Percentiles rank a stretch among this genome's conserved stretches.
phyloP scores from a whole-genome alignment of 2,797 vertebrate genomes.

The Melanotaenia trifasciata region DNA sequence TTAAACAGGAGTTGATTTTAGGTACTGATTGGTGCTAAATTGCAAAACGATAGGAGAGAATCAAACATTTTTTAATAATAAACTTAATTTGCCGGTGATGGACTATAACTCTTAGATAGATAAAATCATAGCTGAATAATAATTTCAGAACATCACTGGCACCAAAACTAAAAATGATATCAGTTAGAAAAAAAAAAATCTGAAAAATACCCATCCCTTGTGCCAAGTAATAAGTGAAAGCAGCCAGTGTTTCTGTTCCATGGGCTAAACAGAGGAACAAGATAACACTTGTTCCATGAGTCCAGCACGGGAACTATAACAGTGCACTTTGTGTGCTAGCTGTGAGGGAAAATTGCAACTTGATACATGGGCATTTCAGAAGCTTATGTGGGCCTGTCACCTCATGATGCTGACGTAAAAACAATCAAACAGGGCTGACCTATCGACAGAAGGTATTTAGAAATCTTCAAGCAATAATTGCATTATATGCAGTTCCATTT shows the following conservation, averaged over 20 bases:
- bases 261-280: slow-evolving; percentile 36
- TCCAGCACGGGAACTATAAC: slow-evolving; percentile 7
- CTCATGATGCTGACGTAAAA: slow-evolving; percentile 15
- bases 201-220: background rate
- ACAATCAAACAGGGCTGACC: slow-evolving; percentile 26
- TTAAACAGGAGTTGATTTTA: background rate
- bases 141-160: background rate
- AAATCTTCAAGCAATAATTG: slow-evolving; percentile 44
- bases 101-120: background rate
- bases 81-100: no score
- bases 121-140: no score
- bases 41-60: background rate
- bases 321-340: slow-evolving; percentile 2
- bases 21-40: background rate
- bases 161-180: background rate
- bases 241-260: slow-evolving; percentile 13
- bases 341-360: slow-evolving; percentile 14
- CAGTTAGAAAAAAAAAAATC: background rate
- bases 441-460: slow-evolving; percentile 7
- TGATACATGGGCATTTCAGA: slow-evolving; percentile 23
- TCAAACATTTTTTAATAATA: no score
- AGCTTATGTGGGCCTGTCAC: slow-evolving; percentile 13
- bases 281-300: slow-evolving; percentile 43
- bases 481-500: slow-evolving; percentile 40
- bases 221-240: slow-evolving; percentile 8